A percentile compares a stretch with the other conserved stretches of the same genome.
Conservation (phyloP, 1,140 invertebrate species). For the Plectrocnemia conspersa region DNA sequence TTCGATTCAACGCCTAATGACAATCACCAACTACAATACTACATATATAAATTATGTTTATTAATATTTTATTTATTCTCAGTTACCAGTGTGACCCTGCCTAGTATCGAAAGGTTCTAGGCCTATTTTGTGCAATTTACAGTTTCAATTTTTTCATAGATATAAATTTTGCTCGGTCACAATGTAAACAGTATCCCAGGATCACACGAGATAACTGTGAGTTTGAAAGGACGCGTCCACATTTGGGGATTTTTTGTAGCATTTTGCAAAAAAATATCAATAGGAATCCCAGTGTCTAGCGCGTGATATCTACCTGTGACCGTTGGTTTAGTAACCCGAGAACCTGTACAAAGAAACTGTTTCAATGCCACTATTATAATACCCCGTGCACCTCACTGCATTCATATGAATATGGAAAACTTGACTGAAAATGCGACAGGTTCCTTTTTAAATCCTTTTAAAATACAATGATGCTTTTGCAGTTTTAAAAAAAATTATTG, state of each 20-base stretch:
- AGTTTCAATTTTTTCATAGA: conserved; percentile 31
- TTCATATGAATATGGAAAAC: conserved; percentile 20
- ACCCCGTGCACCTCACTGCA: conserved; percentile 17
- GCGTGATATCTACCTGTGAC: conserved; percentile 33
- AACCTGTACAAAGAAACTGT: conserved; percentile 18
- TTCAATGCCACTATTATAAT: conserved; percentile 17
- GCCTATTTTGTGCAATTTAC: conserved; percentile 33
- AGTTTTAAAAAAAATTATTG: too few relatives aligned
- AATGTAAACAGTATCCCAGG: conserved; percentile 32
- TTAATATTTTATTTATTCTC: not conserved
- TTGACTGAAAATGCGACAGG: conserved; percentile 10
- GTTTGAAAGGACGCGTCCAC: conserved; percentile 15
- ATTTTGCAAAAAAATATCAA: conserved; percentile 30
- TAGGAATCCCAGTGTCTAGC: conserved; percentile 28
- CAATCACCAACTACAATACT: too few relatives aligned
- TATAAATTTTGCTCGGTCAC: conserved; percentile 31
- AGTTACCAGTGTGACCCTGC: conserved; percentile 11
- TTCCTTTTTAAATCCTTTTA: too few relatives aligned
- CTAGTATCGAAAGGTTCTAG: conserved; percentile 5
- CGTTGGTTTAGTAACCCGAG: conserved; percentile 31
- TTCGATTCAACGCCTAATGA: too few relatives aligned
- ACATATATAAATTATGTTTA: too few relatives aligned
- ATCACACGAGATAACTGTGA: conserved; percentile 29
- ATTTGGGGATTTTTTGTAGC: conserved; percentile 18
- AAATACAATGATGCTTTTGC: too few relatives aligned